phyloP scores from a whole-genome alignment of 2,888 invertebrate genomes.

The Polia nebulosa region DNA sequence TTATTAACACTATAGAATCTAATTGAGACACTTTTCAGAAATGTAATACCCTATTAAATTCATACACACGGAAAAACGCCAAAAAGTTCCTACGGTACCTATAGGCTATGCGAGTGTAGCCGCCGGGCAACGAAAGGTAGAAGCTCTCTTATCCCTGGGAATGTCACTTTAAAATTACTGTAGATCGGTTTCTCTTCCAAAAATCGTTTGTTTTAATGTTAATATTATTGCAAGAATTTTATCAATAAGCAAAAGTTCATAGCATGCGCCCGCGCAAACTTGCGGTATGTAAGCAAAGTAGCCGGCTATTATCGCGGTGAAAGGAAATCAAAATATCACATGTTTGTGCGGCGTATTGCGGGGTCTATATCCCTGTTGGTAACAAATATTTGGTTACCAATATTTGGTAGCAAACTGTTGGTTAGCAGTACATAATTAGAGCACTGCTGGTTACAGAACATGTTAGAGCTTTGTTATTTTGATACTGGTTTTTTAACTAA shows the following conservation, averaged over 20 bases:
- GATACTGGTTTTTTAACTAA: neutral
- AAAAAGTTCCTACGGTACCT: no score
- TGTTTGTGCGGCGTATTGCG: slow-evolving; percentile 51
- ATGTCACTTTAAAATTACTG: no score
- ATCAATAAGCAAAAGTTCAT: slow-evolving; percentile 3
- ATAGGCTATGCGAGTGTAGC: no score
- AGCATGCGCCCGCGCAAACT: slow-evolving; percentile 38
- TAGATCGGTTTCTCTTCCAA: no score
- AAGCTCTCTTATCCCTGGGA: no score
- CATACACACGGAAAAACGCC: no score
- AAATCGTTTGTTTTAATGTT: no score
- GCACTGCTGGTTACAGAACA: slow-evolving; percentile 20
- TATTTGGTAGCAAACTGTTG: slow-evolving; percentile 4
- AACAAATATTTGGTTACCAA: neutral
- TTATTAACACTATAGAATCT: no score
- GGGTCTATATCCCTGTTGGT: slow-evolving; percentile 13
- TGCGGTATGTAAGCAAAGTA: slow-evolving; percentile 64
- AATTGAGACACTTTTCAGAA: no score
- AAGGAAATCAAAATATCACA: slow-evolving; percentile 73
- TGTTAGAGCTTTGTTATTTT: neutral
- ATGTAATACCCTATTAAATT: no score
- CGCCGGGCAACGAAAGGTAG: no score
- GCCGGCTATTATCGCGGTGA: slow-evolving; percentile 69
- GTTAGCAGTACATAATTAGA: slow-evolving; percentile 33
- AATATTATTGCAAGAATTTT: no score